Evolutionary conservation across 2,797 vertebrate genomes (phyloP), one percentile per base, ranked within the genome.

Genomic region (Pseudotriccus pelzelni): DNA sequence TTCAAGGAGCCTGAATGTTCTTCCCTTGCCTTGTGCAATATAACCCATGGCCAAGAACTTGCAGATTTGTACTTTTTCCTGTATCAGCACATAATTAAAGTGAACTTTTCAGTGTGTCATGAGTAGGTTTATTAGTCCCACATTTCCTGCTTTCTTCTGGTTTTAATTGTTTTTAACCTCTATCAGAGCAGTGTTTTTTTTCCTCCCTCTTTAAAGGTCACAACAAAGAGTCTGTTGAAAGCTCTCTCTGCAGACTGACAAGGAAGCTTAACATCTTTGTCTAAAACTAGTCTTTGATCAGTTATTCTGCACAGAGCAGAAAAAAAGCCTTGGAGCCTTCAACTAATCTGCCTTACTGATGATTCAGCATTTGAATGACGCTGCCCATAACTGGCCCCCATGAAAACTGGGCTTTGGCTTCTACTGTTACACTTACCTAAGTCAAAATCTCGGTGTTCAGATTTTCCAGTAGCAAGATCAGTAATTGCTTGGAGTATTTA

Each of bases 81-180:
- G 25, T 39, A 43, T 75, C 55, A 62, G 43, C 76, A 69, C 23
- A 7, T 83, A 91, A 87, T 87, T 76, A 50, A 87, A 89, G 49
- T n/a, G 18, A 94, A 84, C 46, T 86, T 62, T 74, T 58, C 76
- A 43, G 34, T 47, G 30, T 77, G 62, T 43, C 37, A 27, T 14
- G 23, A 76, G 91, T 37, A 73, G 63, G 67, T 89, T 89, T 92
- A 74, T 68, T 83, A 95, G 55, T 25, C 62, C 55, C 50, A 9
- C 17, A 8, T 47, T 91, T 91, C 69, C 69, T 81, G 20, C 78
- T 83, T 95, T 79, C 55, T 63, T 66, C 76, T 93, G n/a, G 0
- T 59, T 80, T 85, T 82, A 76, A 90, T 75, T 84, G 47, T 12
- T 79, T 92, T 83, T 89, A 74, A 77, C 63, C 39, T 96, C 66